These are phyloP conservation scores for Lacanobia wlatinum DNA, from an alignment of 2,888 invertebrate genomes.

Conservation along the genomic window DNA sequence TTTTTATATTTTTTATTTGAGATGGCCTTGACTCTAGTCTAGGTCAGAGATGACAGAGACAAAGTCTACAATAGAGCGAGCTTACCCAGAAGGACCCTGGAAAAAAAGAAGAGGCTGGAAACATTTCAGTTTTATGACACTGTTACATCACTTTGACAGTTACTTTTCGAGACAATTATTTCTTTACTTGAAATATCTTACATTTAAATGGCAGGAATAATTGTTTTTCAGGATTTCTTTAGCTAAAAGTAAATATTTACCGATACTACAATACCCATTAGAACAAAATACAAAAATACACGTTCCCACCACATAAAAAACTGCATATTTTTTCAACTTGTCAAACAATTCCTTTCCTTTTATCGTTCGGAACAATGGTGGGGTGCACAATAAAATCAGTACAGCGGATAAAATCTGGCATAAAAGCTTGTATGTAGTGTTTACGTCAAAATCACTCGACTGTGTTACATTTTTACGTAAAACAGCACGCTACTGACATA, in stretches of 20 bases:
- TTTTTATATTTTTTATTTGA: no score
- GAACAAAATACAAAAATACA: no score
- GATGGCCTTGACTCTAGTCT: no score
- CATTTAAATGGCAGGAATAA: no score
- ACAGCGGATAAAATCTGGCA: conserved; percentile 24
- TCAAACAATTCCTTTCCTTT: conserved; percentile 30
- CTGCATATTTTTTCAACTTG: conserved; percentile 13
- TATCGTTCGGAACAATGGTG: conserved; percentile 29
- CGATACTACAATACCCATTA: neutral
- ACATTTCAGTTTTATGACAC: no score
- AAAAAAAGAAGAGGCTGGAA: no score
- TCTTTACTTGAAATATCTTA: no score
- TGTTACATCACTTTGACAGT: no score
- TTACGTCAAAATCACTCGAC: conserved; percentile 35
- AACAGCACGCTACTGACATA: neutral
- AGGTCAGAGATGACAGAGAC: no score
- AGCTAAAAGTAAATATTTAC: neutral
- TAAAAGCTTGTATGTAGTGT: conserved; percentile 30
- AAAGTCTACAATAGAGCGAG: no score
- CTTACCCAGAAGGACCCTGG: no score
- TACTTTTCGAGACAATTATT: no score
- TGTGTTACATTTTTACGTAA: conserved; percentile 22
- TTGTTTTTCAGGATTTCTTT: neutral
- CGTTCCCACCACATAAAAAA: neutral
- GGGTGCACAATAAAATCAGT: conserved; percentile 42